A percentile compares a stretch with the other conserved stretches of the same genome.
These are phyloP conservation scores for Gallinago jamesoni DNA, from an alignment of 2,113 vertebrate genomes.

Conservation along the genomic window DNA sequence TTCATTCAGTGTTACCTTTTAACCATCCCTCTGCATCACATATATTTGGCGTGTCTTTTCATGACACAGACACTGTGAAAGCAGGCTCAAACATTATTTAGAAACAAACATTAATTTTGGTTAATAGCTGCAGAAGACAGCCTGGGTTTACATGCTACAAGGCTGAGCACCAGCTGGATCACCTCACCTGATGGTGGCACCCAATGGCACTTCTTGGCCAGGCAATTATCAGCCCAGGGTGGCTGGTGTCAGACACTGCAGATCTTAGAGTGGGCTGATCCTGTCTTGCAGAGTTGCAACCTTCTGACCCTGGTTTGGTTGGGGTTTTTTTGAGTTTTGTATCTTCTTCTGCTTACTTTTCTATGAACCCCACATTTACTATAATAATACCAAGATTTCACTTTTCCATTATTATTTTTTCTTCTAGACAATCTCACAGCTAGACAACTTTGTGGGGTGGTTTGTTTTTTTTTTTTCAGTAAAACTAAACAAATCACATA, in stretches of 20 bases:
- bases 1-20: neutral
- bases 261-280: neutral
- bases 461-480: neutral
- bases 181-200: accelerated
- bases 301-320: neutral
- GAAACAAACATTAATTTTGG: neutral
- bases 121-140: neutral
- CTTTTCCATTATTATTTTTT: neutral
- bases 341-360: neutral
- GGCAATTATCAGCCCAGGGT: too few relatives aligned
- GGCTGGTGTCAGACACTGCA: neutral
- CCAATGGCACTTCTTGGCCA: neutral
- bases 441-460: neutral
- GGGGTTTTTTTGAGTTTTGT: neutral
- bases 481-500: neutral
- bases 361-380: neutral
- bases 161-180: neutral
- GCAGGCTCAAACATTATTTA: neutral
- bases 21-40: neutral
- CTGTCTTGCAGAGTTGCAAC: neutral
- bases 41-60: accelerated
- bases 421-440: neutral
- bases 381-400: neutral
- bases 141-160: neutral
- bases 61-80: neutral